These are phyloP conservation scores for Plecturocebus donacophilus DNA, from an alignment of 2,113 vertebrate species.

Conservation along the genomic window DNA sequence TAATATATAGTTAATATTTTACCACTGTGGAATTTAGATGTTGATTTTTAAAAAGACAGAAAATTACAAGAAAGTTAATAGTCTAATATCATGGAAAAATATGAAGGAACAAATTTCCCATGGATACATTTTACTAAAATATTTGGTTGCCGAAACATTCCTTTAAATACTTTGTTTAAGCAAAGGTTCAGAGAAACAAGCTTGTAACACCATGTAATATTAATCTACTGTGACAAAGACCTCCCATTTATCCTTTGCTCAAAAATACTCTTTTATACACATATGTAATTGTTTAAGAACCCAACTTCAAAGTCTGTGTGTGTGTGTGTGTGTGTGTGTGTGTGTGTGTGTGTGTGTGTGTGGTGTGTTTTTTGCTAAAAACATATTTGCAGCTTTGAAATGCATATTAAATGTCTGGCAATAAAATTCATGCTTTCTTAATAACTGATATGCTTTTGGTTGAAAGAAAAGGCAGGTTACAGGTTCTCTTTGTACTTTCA, in stretches of 20 bases:
- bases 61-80: neutral
- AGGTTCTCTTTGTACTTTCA: neutral
- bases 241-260: neutral
- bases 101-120: neutral
- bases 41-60: neutral
- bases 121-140: neutral
- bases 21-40: neutral
- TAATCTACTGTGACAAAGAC: neutral
- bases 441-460: neutral
- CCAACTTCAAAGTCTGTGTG: neutral
- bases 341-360: fast-evolving
- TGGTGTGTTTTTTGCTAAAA: neutral
- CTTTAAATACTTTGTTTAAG: neutral
- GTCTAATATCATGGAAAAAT: neutral
- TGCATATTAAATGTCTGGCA: neutral
- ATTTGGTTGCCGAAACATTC: neutral
- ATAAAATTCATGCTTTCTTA: neutral
- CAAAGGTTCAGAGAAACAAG: conserved; percentile 23
- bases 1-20: neutral
- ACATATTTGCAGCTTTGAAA: neutral
- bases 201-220: fast-evolving
- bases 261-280: neutral
- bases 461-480: neutral
- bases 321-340: fast-evolving
- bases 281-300: neutral